A percentile compares a stretch with the other conserved stretches of the same genome.
These are phyloP conservation scores for Coturnix japonica DNA, from an alignment of 2,113 vertebrate genomes.

Conservation along the genomic window DNA sequence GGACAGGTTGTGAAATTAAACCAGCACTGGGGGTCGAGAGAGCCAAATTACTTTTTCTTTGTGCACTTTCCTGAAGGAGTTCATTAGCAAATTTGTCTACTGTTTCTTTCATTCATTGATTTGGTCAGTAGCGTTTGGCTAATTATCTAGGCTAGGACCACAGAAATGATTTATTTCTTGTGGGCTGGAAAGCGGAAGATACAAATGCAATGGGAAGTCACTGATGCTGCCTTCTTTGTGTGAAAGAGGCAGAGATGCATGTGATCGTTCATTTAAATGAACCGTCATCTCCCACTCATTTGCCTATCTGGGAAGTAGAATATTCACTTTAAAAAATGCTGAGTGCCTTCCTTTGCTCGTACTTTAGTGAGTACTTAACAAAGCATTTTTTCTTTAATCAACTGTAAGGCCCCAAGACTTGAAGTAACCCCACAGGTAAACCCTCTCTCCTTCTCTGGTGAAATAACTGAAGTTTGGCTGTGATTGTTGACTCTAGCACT, in stretches of 20 bases:
- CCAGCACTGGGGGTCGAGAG: rapidly evolving
- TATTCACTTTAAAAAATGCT: background rate
- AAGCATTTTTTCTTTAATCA: constrained; percentile 42
- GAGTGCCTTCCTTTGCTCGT: background rate
- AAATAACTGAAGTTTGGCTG: constrained; percentile 5
- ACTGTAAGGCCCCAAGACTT: background rate
- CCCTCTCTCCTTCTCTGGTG: background rate
- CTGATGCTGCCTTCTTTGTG: background rate
- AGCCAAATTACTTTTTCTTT: constrained; percentile 1
- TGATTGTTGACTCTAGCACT: constrained; percentile 39
- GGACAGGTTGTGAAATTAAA: constrained; percentile 48
- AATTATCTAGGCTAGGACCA: background rate
- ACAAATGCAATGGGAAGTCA: background rate
- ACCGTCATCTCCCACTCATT: background rate
- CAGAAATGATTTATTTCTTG: background rate
- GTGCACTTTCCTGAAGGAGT: background rate
- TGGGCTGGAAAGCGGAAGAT: background rate
- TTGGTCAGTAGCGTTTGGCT: background rate
- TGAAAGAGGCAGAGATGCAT: background rate
- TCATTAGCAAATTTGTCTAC: constrained; percentile 2
- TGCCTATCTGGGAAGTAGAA: background rate
- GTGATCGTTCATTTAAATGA: background rate
- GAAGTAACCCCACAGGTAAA: background rate
- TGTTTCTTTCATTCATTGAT: constrained; percentile 20
- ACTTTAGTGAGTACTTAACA: background rate